A percentile compares a stretch with the other conserved stretches of the same genome.
These are phyloP conservation scores for Operophtera brumata DNA, from an alignment of 2,888 invertebrate genomes.

Conservation along the genomic window DNA sequence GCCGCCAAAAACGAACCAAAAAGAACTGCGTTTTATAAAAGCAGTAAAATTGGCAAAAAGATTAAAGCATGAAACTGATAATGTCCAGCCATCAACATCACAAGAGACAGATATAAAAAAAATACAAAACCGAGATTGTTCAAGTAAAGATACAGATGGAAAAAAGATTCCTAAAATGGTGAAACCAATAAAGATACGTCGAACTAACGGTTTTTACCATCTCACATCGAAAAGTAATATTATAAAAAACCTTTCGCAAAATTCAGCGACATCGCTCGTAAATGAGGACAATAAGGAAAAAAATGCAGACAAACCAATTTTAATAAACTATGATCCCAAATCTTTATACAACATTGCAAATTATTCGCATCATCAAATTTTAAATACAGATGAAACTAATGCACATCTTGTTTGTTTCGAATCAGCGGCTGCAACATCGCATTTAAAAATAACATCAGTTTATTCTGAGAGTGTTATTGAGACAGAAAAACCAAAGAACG, in stretches of 20 bases:
- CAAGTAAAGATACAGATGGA: conserved; percentile 9
- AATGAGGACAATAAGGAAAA: background rate
- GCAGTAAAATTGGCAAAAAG: background rate
- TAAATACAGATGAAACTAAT: background rate
- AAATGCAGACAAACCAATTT: background rate
- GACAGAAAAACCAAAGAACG: conserved; percentile 26
- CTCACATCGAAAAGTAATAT: conserved; percentile 43
- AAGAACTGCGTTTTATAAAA: conserved; percentile 4
- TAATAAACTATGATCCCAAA: background rate
- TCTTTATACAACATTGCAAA: background rate
- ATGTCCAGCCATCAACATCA: conserved; percentile 4
- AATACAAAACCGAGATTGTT: background rate
- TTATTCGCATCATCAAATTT: background rate
- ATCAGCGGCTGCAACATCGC: conserved; percentile 35
- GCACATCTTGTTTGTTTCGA: background rate
- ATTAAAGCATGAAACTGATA: background rate
- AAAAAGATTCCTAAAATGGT: conserved; percentile 29
- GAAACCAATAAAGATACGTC: conserved; percentile 68
- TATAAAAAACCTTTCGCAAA: conserved; percentile 23
- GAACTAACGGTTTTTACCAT: conserved; percentile 59
- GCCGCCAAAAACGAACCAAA: conserved; percentile 32
- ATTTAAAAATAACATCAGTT: conserved; percentile 49
- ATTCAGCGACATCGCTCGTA: background rate
- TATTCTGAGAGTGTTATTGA: conserved; percentile 34
- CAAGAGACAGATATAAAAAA: background rate